Conservation (phyloP, 1,140 invertebrate species). For the Drosophila busckii region DNA sequence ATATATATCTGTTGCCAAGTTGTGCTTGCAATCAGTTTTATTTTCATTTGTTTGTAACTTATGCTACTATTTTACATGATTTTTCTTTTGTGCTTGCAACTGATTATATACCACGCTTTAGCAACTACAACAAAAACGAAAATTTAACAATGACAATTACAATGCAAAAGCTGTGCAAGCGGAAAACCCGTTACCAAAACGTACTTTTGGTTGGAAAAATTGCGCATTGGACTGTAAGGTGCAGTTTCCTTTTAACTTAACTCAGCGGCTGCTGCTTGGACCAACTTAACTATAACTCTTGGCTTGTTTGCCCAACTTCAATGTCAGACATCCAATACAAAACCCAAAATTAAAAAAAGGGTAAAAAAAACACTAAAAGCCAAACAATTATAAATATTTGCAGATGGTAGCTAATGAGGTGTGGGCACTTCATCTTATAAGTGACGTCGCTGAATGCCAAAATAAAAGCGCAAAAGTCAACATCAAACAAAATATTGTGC, state of each 20-base stretch:
- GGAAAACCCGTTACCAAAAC: conserved; percentile 47
- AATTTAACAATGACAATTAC: conserved; percentile 22
- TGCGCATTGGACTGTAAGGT: conserved; percentile 11
- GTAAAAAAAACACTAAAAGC: conserved; percentile 1
- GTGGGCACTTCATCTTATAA: conserved; percentile 32
- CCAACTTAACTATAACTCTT: not conserved
- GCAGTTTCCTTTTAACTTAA: conserved; percentile 10
- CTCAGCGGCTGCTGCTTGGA: not conserved
- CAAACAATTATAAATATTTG: conserved; percentile 42
- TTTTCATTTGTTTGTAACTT: conserved; percentile 3
- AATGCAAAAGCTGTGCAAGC: conserved; percentile 22
- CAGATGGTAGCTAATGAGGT: conserved; percentile 27
- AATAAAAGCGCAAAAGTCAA: conserved; percentile 12
- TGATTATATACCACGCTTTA: conserved; percentile 2
- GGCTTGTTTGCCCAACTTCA: conserved; percentile 18
- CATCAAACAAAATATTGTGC: conserved; percentile 5
- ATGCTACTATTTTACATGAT: conserved; percentile 31
- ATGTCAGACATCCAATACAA: conserved; percentile 44
- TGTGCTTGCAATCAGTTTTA: not conserved
- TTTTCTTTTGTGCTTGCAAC: conserved; percentile 19
- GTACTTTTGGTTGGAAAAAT: conserved; percentile 16
- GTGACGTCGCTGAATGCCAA: conserved; percentile 34
- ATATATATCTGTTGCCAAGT: conserved; percentile 3
- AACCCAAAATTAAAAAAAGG: conserved; percentile 14
- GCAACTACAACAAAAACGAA: conserved; percentile 6